Conservation (phyloP, 2,888 invertebrate species). For the Uloborus plumipes region DNA sequence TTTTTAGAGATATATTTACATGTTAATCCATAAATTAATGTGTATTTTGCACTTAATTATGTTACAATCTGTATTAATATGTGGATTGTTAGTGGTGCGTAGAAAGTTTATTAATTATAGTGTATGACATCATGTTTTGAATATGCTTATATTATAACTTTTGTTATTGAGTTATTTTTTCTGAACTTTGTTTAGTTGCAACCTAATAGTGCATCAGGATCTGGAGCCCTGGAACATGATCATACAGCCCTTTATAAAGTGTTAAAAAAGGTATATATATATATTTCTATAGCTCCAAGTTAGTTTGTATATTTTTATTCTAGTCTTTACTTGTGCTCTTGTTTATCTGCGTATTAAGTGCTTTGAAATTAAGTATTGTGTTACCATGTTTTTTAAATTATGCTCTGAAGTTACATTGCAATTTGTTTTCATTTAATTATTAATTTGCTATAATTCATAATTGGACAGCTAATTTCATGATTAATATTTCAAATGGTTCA, state of each 20-base stretch:
- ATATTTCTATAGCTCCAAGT: not conserved
- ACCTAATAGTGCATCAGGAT: slow-evolving; percentile 94
- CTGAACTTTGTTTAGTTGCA: slow-evolving; percentile 79
- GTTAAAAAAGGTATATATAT: slow-evolving; percentile 43
- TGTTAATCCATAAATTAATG: too few species aligned
- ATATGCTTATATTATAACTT: not conserved
- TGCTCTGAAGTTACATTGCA: not conserved
- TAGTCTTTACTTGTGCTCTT: too few species aligned
- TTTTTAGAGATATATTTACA: too few species aligned
- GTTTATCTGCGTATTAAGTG: not conserved
- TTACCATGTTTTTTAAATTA: not conserved
- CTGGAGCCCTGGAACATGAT: slow-evolving; percentile 97
- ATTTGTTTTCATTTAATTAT: not conserved
- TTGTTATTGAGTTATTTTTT: slow-evolving; percentile 43
- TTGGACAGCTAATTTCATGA: not conserved
- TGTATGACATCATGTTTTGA: not conserved
- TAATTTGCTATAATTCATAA: not conserved
- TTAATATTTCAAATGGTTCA: too few species aligned
- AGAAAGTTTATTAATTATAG: too few species aligned
- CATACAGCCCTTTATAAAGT: slow-evolving; percentile 86
- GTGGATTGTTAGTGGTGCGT: too few species aligned
- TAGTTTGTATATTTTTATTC: too few species aligned
- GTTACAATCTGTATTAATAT: too few species aligned
- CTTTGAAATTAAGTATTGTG: not conserved
- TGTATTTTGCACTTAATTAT: too few species aligned